phyloP scores from a whole-genome alignment of 2,113 vertebrate species.

The Pardalotus punctatus region DNA sequence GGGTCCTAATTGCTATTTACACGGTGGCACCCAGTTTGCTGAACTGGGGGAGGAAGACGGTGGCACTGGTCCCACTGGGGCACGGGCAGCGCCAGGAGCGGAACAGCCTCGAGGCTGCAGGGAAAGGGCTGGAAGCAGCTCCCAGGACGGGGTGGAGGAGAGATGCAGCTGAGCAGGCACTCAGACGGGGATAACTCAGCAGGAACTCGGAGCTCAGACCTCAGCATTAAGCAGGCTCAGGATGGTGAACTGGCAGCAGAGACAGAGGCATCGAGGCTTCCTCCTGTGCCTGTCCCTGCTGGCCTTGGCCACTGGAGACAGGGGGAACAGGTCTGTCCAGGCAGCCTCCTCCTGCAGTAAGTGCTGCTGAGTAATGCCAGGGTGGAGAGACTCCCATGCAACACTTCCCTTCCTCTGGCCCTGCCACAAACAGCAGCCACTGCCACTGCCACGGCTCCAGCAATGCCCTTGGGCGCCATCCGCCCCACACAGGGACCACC shows the following conservation, averaged over 20 bases:
- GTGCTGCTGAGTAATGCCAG: not conserved
- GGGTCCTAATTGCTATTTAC: slow-evolving; percentile 34
- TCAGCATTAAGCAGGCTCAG: not conserved
- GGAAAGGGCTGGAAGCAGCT: not conserved
- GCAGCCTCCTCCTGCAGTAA: slow-evolving; percentile 1
- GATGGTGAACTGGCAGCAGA: not conserved
- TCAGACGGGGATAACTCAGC: not conserved
- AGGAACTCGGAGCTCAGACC: not conserved
- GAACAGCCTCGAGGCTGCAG: fast-evolving
- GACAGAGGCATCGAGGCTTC: not conserved
- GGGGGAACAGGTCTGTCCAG: slow-evolving; percentile 42
- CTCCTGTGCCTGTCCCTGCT: not conserved
- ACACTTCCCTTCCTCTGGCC: slow-evolving; percentile 12
- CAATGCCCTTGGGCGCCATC: not conserved
- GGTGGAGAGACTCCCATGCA: slow-evolving; percentile 16
- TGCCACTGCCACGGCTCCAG: not conserved
- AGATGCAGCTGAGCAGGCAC: not conserved
- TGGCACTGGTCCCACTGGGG: not conserved
- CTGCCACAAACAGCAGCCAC: not conserved
- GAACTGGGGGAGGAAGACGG: not conserved
- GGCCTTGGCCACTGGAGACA: not conserved
- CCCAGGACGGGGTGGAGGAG: not conserved
- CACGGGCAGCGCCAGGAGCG: not conserved
- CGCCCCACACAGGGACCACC: not conserved
- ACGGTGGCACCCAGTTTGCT: not conserved